Evolutionary conservation across 2,113 vertebrate genomes (phyloP), one percentile per base, ranked within the genome.

Genomic region (Amazona vittata): DNA sequence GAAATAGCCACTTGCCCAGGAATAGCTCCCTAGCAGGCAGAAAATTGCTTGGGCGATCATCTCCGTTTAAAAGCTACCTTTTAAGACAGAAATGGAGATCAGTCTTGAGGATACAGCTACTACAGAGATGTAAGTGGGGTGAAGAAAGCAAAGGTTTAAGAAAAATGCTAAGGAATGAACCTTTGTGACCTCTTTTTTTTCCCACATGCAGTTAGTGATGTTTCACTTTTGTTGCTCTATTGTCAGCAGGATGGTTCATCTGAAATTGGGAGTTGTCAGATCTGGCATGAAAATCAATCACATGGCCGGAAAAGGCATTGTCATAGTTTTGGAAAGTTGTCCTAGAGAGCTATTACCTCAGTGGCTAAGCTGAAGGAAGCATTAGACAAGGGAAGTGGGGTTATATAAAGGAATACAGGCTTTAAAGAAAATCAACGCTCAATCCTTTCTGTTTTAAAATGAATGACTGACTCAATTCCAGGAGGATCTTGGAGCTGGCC

Each of bases 151-250:
- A 77, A 84, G 4, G 1, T 84, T 81, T 62, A 78, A 90, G 31
- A 64, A 86, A 83, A 44, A 17, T 71, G 9, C 21, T 68, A 76
- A 86, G 83, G 44, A 13, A 52, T 6, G 3, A 88, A 73, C 13
- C 2, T 12, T 33, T 93, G 22, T 65, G 46, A 83, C 14, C 21
- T 35, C 4, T 18, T 39, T 83, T 83, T 67, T 59, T 65, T 53
- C 3, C 2, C 11, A 13, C n/a, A 19, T 0, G 1, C 10, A 71
- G 5, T 37, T 53, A 65, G 22, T 73, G 44, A 41, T n/a, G 11
- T 73, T 90, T 83, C 7, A 2, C 13, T 71, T 92, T 41, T 60
- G 31, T 49, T 80, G 25, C 28, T 90, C 59, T 75, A 7, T 63
- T 79, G 47, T 33, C 55, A 74, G 69, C 55, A 86, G 53, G 12